Evolutionary conservation across 1,140 invertebrate species (phyloP).

Genomic region (Drosophila nannoptera): DNA sequence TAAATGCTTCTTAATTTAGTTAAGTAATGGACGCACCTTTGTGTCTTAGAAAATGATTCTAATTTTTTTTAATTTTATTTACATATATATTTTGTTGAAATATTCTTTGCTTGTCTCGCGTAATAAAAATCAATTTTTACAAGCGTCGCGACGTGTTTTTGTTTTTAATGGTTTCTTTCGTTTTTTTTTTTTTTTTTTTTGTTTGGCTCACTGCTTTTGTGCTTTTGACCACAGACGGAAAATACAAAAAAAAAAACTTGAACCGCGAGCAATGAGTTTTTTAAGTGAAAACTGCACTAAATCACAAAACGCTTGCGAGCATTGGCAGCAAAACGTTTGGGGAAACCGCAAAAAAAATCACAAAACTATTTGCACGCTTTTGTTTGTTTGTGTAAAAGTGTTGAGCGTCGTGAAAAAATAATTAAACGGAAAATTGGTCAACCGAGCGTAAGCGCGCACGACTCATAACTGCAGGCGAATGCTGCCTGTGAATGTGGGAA

Average conservation of each 20-base stretch:
- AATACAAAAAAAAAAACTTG: slow-evolving; percentile 1
- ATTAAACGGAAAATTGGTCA: slow-evolving; percentile 65
- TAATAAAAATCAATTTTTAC: slow-evolving; percentile 74
- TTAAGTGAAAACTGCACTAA: slow-evolving; percentile 40
- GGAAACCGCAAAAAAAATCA: slow-evolving; percentile 58
- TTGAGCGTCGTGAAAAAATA: slow-evolving; percentile 47
- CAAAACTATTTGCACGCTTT: slow-evolving; percentile 62
- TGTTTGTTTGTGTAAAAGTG: slow-evolving; percentile 50
- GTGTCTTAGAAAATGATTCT: slow-evolving; percentile 21
- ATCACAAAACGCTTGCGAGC: slow-evolving; percentile 23
- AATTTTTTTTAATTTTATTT: slow-evolving; percentile 12
- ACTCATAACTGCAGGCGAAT: slow-evolving; percentile 67
- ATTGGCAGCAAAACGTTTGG: slow-evolving; percentile 6
- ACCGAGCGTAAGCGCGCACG: slow-evolving; percentile 67
- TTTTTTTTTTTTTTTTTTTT: slow-evolving; percentile 40
- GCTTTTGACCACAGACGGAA: slow-evolving; percentile 22
- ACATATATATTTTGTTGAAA: slow-evolving; percentile 41
- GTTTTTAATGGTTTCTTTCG: slow-evolving; percentile 48
- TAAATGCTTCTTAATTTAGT: background rate
- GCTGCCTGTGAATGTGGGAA: slow-evolving; percentile 55
- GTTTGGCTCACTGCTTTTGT: slow-evolving; percentile 23
- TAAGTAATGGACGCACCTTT: slow-evolving; percentile 39
- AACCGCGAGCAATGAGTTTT: slow-evolving; percentile 11
- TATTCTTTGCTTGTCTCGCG: slow-evolving; percentile 47
- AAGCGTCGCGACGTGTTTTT: slow-evolving; percentile 57